Conservation (phyloP, 2,888 invertebrate genomes). For the Athripsodes cinereus region DNA sequence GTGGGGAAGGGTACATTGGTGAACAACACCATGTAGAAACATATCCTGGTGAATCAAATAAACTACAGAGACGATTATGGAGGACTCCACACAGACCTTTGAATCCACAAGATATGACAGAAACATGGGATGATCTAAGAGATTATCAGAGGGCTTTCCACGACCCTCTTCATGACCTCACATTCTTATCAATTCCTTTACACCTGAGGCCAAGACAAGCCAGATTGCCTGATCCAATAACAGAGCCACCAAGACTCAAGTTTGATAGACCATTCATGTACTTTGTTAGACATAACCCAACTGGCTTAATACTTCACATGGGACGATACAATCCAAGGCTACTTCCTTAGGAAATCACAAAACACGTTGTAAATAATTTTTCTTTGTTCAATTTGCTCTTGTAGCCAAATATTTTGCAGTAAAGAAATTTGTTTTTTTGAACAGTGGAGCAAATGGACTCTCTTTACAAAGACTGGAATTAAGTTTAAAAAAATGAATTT, state of each 20-base stretch:
- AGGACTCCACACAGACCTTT: slow-evolving; percentile 28
- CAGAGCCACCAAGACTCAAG: slow-evolving; percentile 62
- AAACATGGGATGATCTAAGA: slow-evolving; percentile 48
- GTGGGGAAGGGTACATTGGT: slow-evolving; percentile 66
- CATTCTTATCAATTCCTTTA: slow-evolving; percentile 53
- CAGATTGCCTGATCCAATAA: slow-evolving; percentile 30
- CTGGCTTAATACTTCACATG: slow-evolving; percentile 84
- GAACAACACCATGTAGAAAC: slow-evolving; percentile 76
- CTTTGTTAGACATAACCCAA: slow-evolving; percentile 84
- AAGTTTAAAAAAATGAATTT: slow-evolving; percentile 26
- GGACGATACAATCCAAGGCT: slow-evolving; percentile 82
- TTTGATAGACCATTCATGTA: slow-evolving; percentile 86
- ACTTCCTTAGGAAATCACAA: slow-evolving; percentile 50
- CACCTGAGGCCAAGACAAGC: slow-evolving; percentile 57
- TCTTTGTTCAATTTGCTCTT: not conserved
- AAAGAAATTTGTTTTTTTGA: slow-evolving; percentile 27
- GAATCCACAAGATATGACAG: slow-evolving; percentile 31
- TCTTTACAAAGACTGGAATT: slow-evolving; percentile 7
- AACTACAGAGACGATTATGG: slow-evolving; percentile 36
- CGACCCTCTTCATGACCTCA: slow-evolving; percentile 54
- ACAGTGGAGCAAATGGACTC: slow-evolving; percentile 17
- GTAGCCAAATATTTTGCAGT: not conserved
- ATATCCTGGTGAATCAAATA: slow-evolving; percentile 63
- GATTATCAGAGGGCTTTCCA: slow-evolving; percentile 65
- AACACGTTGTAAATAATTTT: not conserved